Evolutionary conservation across 2,113 vertebrate species (phyloP).

Genomic region (Oryzias woworae): DNA sequence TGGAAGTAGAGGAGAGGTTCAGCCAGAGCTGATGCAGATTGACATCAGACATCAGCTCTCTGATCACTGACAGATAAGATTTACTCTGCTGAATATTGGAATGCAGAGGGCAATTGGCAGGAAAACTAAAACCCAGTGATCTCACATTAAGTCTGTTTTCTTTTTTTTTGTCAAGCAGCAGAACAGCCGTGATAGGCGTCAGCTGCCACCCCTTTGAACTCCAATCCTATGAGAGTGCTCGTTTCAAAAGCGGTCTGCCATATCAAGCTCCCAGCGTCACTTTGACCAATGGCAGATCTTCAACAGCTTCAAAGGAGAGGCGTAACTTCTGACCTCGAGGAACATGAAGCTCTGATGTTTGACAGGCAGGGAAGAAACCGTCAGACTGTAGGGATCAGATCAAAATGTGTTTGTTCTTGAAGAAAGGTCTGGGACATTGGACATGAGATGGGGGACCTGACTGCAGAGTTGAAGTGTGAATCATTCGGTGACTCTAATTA

Average conservation of each 20-base stretch:
- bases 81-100: constrained; percentile 19
- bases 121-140: constrained; percentile 21
- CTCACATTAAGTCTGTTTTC: background rate
- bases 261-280: constrained; percentile 35
- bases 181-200: constrained; percentile 26
- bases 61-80: constrained; percentile 19
- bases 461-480: constrained; percentile 24
- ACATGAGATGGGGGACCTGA: constrained; percentile 18
- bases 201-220: constrained; percentile 55
- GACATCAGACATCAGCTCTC: constrained; percentile 19
- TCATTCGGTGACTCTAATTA: constrained; percentile 50
- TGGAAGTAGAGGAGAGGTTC: constrained; percentile 4
- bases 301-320: constrained; percentile 58
- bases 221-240: constrained; percentile 37
- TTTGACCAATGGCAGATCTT: constrained; percentile 35
- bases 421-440: background rate
- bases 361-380: constrained; percentile 23
- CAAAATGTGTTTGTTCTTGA: constrained; percentile 8
- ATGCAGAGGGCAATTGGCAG: constrained; percentile 13
- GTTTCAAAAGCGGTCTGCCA: constrained; percentile 29
- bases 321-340: constrained; percentile 49
- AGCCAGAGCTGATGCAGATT: background rate
- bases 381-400: constrained; percentile 13
- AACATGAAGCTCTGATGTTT: constrained; percentile 41
- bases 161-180: constrained; percentile 19